Base-by-base conservation (phyloP, 2,888 invertebrate genomes). In the Xylota sylvarum region DNA sequence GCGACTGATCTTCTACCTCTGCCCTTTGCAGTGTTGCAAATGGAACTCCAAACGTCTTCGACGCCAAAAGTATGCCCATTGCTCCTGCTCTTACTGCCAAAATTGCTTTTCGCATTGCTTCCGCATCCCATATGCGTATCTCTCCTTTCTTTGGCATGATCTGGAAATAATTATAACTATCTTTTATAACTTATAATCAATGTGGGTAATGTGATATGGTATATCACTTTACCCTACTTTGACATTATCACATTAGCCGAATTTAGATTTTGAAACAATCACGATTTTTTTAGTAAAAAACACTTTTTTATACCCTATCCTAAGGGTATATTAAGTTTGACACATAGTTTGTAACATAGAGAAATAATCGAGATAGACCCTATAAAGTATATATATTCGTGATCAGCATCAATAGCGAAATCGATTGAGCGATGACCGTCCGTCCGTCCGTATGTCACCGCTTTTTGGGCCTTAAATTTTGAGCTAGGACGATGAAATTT, bases 31-130 rank as follows among this genome's bases (percentile, higher is more conserved):
- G n/a, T n/a, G n/a, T n/a, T n/a, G n/a, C 56, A 58, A 56, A 65
- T 80, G 67, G 58, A 58, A 80, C 65, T 48, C 48, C 73, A 74
- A 80, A 80, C 27, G 72, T 64, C 46, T 72, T 80, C 30, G 58
- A 80, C 32, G 72, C 80, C 64, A 64, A 56, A 50, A 64, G 35
- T 64, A 48, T 64, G 17, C 62, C 73, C 72, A 40, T 72, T 40
- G 37, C 52, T 78, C 69, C 69, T 69, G 27, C 48, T 60, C 62
- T 9, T 52, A 52, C 58, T 32, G 32, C 32, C 32, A 2, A 32
- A 32, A 32, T 32, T 6, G 32, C 32, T 5, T 32, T 32, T 32
- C 32, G 5, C 30, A 56, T 56, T 56, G n/a, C 35, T 27, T 56
- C 56, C 30, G 30, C 56, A 30, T 56, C 56, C 30, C 56, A 56